Conservation (phyloP, 1,140 invertebrate species). For the Zeugodacus cucurbitae region DNA sequence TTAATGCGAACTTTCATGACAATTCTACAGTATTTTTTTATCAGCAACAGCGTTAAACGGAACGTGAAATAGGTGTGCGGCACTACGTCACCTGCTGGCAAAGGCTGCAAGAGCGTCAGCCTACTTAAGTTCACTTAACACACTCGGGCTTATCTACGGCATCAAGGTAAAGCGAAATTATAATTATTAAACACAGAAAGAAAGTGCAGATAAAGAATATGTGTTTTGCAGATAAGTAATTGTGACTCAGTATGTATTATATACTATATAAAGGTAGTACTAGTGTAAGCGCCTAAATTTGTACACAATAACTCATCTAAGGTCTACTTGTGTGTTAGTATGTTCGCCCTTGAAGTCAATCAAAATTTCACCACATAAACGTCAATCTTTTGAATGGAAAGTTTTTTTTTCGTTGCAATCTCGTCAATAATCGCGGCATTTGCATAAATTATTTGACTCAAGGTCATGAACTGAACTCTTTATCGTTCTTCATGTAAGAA, state of each 20-base stretch:
- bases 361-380: neutral
- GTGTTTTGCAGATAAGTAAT: neutral
- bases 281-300: neutral
- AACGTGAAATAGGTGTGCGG: constrained; percentile 4
- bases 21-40: too few species aligned
- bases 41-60: too few species aligned
- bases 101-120: neutral
- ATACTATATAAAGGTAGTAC: neutral
- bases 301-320: neutral
- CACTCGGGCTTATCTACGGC: neutral
- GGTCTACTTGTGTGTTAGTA: neutral
- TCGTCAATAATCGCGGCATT: neutral
- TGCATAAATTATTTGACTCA: neutral
- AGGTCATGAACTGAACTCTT: neutral
- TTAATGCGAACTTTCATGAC: too few species aligned
- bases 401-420: neutral
- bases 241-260: neutral
- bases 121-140: neutral
- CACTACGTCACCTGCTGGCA: neutral
- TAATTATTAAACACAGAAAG: neutral
- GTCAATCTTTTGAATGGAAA: neutral
- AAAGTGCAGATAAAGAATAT: neutral
- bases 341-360: neutral
- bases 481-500: neutral
- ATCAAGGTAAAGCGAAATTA: neutral